These are phyloP conservation scores for Cylloceria caligata DNA, from an alignment of 2,888 invertebrate species.

Conservation along the genomic window DNA sequence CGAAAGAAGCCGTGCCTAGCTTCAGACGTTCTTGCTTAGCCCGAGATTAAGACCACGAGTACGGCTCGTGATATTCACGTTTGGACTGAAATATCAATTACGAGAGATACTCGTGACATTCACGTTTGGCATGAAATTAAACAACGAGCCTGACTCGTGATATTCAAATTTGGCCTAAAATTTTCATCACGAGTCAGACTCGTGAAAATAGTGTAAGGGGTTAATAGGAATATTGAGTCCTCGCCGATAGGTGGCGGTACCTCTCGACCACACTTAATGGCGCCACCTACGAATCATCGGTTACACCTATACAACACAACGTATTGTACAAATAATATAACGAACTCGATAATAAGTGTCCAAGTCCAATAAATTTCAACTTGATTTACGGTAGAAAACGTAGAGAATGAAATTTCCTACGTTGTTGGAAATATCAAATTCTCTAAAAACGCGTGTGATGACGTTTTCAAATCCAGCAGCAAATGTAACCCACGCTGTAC, in stretches of 20 bases:
- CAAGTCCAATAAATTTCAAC: not conserved
- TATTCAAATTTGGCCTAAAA: too few species aligned
- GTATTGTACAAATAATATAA: not conserved
- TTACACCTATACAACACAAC: not conserved
- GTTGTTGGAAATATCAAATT: not conserved
- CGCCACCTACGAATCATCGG: constrained; percentile 13
- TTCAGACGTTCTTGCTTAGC: too few species aligned
- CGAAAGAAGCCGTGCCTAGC: too few species aligned
- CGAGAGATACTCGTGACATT: too few species aligned
- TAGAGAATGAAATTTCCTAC: not conserved
- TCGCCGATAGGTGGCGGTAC: constrained; percentile 43
- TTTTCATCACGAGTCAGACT: too few species aligned
- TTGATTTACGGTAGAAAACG: constrained; percentile 5
- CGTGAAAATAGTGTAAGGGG: too few species aligned
- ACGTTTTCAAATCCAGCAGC: constrained; percentile 65
- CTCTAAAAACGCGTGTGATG: constrained; percentile 41
- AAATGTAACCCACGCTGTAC: constrained; percentile 22
- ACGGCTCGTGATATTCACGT: too few species aligned
- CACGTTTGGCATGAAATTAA: too few species aligned
- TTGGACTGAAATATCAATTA: too few species aligned
- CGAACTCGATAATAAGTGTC: too few species aligned
- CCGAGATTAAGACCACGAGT: too few species aligned
- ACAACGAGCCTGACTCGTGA: too few species aligned
- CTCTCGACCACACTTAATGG: not conserved
- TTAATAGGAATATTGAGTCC: not conserved